phyloP scores from a whole-genome alignment of 1,140 invertebrate species.

The Neodiprion fabricii region DNA sequence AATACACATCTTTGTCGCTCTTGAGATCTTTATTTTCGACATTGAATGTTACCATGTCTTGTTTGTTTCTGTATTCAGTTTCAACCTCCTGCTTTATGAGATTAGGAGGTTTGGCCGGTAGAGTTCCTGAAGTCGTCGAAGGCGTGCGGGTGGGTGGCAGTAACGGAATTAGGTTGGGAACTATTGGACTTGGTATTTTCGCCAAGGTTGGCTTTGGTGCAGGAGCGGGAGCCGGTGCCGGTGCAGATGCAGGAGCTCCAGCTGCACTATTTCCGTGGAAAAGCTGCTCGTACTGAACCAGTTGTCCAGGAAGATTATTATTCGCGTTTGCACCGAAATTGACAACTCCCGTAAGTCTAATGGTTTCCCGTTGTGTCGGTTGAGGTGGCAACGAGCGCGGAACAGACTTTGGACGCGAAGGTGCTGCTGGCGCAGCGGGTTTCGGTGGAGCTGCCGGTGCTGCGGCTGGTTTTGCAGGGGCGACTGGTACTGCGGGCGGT shows the following conservation, averaged over 20 bases:
- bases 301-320: constrained; percentile 44
- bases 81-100: constrained; percentile 16
- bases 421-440: constrained; percentile 2
- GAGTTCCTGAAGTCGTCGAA: background rate
- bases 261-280: constrained; percentile 43
- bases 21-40: constrained; percentile 38
- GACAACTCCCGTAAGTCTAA: constrained; percentile 54
- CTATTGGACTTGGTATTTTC: constrained; percentile 41
- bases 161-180: constrained; percentile 26
- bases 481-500: background rate
- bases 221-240: background rate
- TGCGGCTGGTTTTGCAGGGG: background rate
- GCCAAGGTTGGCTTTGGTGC: constrained; percentile 34
- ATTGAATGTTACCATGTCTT: constrained; percentile 37
- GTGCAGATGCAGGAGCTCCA: constrained; percentile 6
- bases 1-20: constrained; percentile 36
- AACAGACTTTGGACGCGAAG: background rate
- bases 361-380: constrained; percentile 42
- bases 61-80: constrained; percentile 32
- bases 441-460: background rate
- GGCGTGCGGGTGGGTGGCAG: constrained; percentile 33
- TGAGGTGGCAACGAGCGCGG: constrained; percentile 5
- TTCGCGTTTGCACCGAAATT: constrained; percentile 56
- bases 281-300: constrained; percentile 51
- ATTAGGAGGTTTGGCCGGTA: background rate